A percentile compares a stretch with the other conserved stretches of the same genome.
These are phyloP conservation scores for Drosophila ochracea DNA, from an alignment of 2,888 invertebrate species.

Conservation along the genomic window DNA sequence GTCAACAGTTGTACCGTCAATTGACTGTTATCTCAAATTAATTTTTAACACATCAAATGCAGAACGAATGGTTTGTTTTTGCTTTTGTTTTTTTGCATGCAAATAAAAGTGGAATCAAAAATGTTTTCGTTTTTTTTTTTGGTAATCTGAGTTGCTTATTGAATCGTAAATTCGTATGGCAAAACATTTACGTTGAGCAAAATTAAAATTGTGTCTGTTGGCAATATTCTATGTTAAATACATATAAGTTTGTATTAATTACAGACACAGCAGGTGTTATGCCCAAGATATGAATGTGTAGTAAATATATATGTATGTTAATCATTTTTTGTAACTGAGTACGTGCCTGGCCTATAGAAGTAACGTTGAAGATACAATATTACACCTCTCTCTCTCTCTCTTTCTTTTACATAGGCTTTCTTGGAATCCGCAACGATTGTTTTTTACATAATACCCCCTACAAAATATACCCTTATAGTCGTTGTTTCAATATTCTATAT, in stretches of 20 bases:
- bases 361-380: background rate
- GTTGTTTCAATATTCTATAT: slow-evolving; percentile 1
- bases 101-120: background rate
- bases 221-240: slow-evolving; percentile 1
- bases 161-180: slow-evolving; percentile 15
- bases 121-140: background rate
- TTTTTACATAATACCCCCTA: slow-evolving; percentile 21
- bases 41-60: slow-evolving; percentile 27
- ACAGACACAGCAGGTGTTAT: background rate
- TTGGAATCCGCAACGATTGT: background rate
- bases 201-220: background rate
- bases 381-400: background rate
- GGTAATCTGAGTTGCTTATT: background rate
- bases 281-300: background rate
- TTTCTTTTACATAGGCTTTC: slow-evolving; percentile 6
- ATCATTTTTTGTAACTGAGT: background rate
- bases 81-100: background rate
- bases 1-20: slow-evolving; percentile 20
- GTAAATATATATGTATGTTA: background rate
- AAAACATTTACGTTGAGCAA: slow-evolving; percentile 29
- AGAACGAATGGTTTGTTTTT: background rate
- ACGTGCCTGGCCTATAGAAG: slow-evolving; percentile 32
- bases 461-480: background rate
- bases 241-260: background rate
- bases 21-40: slow-evolving; percentile 9